A percentile compares a stretch with the other conserved stretches of the same genome.
These are phyloP conservation scores for Eugnorisma glareosa DNA, from an alignment of 2,888 invertebrate species.

Conservation along the genomic window DNA sequence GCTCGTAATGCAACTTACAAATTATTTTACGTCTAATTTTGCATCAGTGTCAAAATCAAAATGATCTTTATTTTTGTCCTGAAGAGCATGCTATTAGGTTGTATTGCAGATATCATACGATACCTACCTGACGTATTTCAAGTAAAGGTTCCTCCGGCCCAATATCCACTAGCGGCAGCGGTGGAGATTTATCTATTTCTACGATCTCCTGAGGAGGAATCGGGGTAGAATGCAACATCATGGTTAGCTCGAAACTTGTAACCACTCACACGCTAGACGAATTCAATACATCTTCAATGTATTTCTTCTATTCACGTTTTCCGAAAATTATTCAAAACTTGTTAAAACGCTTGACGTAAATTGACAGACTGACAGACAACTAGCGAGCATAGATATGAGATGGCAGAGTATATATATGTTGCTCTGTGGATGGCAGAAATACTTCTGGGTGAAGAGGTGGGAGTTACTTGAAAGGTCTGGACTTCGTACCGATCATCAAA, in stretches of 20 bases:
- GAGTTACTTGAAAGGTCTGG: background rate
- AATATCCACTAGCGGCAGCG: slow-evolving; percentile 27
- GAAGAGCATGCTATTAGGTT: too few species aligned
- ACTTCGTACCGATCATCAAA: too few species aligned
- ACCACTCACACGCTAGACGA: background rate
- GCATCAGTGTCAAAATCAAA: background rate
- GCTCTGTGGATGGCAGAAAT: background rate
- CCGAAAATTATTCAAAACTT: background rate
- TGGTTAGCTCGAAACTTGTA: background rate
- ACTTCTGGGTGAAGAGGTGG: background rate
- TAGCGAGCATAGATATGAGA: background rate
- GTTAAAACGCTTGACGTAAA: slow-evolving; percentile 20
- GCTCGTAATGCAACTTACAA: background rate
- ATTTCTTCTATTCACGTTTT: background rate
- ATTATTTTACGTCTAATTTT: background rate
- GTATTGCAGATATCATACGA: background rate
- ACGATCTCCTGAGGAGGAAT: slow-evolving; percentile 68
- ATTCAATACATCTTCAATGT: slow-evolving; percentile 20
- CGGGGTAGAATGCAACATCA: slow-evolving; percentile 70
- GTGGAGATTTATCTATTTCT: slow-evolving; percentile 56
- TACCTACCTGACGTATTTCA: slow-evolving; percentile 22
- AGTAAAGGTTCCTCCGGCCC: slow-evolving; percentile 39
- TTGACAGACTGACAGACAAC: slow-evolving; percentile 8
- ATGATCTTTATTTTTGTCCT: background rate
- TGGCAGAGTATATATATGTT: too few species aligned